phyloP scores from a whole-genome alignment of 2,797 vertebrate genomes.

The Notoglanidium macrostoma region DNA sequence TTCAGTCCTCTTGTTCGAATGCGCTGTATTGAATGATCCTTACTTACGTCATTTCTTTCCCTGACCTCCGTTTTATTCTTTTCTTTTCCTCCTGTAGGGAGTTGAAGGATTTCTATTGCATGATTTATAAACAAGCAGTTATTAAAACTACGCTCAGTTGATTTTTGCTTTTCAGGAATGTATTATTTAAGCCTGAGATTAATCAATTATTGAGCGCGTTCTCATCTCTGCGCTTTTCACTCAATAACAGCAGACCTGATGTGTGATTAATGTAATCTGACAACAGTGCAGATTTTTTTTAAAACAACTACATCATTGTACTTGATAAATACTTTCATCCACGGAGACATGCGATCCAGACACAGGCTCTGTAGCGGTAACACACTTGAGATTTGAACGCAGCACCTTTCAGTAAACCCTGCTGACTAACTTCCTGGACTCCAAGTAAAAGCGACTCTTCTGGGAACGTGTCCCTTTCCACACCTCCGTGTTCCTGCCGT shows the following conservation, averaged over 20 bases:
- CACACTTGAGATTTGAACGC: neutral
- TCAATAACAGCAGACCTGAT: neutral
- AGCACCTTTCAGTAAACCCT: neutral
- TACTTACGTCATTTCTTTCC: neutral
- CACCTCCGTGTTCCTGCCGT: neutral
- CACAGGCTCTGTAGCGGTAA: neutral
- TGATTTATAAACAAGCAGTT: neutral
- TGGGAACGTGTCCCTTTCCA: neutral
- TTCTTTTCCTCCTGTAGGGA: neutral
- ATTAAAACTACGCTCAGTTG: neutral
- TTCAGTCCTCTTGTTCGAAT: neutral
- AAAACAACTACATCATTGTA: neutral
- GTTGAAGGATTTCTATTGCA: neutral
- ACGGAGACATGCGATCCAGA: too few relatives aligned
- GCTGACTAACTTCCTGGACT: neutral
- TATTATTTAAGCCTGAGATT: neutral
- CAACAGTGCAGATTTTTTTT: neutral
- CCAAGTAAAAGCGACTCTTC: neutral
- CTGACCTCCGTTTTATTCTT: neutral
- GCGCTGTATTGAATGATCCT: neutral
- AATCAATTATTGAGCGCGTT: neutral
- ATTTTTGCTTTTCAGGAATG: conserved; percentile 11
- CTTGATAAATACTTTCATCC: neutral
- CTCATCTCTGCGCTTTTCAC: neutral
- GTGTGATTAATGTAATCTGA: neutral